Conservation (phyloP, 2,888 invertebrate genomes). For the Zygothrica quintamaculata region DNA sequence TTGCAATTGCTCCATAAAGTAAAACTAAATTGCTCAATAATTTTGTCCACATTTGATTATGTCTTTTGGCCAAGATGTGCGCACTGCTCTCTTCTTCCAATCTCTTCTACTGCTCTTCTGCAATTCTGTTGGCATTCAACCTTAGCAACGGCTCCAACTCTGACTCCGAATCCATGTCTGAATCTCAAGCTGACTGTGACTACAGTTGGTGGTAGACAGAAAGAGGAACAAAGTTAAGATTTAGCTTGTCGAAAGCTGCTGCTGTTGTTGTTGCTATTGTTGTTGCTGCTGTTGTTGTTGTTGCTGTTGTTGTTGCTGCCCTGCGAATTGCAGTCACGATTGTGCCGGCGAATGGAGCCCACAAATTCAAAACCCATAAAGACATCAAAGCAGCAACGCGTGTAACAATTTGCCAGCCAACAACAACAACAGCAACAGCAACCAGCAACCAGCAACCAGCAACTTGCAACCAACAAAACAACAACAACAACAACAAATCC, state of each 20-base stretch:
- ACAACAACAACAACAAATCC: slow-evolving; percentile 37
- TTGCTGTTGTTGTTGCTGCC: slow-evolving; percentile 25
- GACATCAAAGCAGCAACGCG: slow-evolving; percentile 79
- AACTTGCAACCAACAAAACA: slow-evolving; percentile 44
- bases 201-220: neutral
- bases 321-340: slow-evolving; percentile 74
- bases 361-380: slow-evolving; percentile 79
- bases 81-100: too few relatives aligned
- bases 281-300: slow-evolving; percentile 1
- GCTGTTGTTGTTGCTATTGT: slow-evolving; percentile 10
- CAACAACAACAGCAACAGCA: slow-evolving; percentile 46
- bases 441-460: slow-evolving; percentile 42
- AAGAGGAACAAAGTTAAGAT: neutral
- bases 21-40: slow-evolving; percentile 82
- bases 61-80: slow-evolving; percentile 63
- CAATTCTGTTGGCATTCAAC: slow-evolving; percentile 23
- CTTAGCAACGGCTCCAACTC: slow-evolving; percentile 16
- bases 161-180: too few relatives aligned
- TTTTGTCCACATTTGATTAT: slow-evolving; percentile 81
- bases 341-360: slow-evolving; percentile 64
- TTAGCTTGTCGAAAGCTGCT: neutral
- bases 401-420: slow-evolving; percentile 78
- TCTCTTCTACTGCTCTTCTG: too few relatives aligned
- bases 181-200: too few relatives aligned
- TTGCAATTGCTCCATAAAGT: slow-evolving; percentile 82